Percentiles rank a stretch among this genome's conserved stretches.
These are phyloP conservation scores for Emydoidea blandingii DNA, from an alignment of 2,797 vertebrate species.

Conservation along the genomic window DNA sequence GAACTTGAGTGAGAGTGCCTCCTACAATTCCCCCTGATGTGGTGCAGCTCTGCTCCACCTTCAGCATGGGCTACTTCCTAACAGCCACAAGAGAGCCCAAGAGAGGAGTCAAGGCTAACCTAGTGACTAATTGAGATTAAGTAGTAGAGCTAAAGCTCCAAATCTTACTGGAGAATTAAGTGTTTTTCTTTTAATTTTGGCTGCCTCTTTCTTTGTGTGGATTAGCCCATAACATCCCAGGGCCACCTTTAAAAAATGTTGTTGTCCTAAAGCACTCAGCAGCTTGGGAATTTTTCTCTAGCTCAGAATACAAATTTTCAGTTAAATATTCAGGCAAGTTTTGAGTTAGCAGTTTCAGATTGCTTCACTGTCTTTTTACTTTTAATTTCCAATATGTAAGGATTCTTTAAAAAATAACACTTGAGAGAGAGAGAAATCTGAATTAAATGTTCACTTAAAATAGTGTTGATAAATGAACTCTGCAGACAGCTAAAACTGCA, in stretches of 20 bases:
- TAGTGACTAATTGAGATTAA: not conserved
- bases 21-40: not conserved
- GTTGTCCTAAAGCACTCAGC: not conserved
- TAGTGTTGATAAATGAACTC: not conserved
- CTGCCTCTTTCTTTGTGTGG: not conserved
- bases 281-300: not conserved
- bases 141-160: not conserved
- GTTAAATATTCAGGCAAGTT: not conserved
- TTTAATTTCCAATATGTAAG: not conserved
- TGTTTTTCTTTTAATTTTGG: not conserved
- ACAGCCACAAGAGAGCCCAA: not conserved
- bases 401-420: not conserved
- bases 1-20: not conserved
- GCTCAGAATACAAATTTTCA: not conserved
- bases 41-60: not conserved
- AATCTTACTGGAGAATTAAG: not conserved
- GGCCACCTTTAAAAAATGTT: not conserved
- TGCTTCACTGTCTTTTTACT: not conserved
- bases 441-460: not conserved
- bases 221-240: not conserved
- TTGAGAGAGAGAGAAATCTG: not conserved
- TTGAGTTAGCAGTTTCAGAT: not conserved
- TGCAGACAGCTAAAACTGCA: not conserved
- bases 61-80: not conserved
- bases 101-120: not conserved